These are phyloP conservation scores for Micromys minutus DNA, from an alignment of 2,113 vertebrate genomes.

Conservation along the genomic window DNA sequence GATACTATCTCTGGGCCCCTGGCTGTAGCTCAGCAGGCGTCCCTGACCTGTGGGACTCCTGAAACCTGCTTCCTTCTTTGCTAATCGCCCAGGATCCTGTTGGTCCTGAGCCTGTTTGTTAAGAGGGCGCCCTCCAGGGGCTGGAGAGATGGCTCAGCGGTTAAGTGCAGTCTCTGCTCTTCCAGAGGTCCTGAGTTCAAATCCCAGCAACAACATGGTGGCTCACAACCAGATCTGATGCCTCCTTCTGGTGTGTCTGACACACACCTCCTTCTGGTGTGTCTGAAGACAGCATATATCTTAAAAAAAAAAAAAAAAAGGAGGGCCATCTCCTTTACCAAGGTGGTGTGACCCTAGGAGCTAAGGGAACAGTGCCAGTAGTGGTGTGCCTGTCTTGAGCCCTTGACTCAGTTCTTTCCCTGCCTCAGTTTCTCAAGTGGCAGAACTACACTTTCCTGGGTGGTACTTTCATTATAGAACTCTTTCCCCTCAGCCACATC, in stretches of 20 bases:
- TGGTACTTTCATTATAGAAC: background rate
- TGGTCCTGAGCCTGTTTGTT: fast-evolving
- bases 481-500: background rate
- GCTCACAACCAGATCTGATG: too few species aligned
- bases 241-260: too few species aligned
- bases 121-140: too few species aligned
- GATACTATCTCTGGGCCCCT: too few species aligned
- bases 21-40: fast-evolving
- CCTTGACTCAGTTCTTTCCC: background rate
- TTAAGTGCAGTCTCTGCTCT: too few species aligned
- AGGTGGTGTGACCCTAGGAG: background rate
- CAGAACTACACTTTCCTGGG: background rate
- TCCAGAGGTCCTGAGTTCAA: too few species aligned
- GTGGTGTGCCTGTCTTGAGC: background rate
- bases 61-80: background rate
- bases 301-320: too few species aligned
- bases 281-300: too few species aligned
- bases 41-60: background rate
- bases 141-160: too few species aligned
- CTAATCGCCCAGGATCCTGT: background rate
- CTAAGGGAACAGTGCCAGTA: background rate
- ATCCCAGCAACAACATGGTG: too few species aligned
- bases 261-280: too few species aligned
- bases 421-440: background rate
- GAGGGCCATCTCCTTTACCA: background rate